Percentiles rank a stretch among this genome's conserved stretches.
Evolutionary conservation across 2,888 invertebrate species (phyloP).

Genomic region (Saturnia pavonia): DNA sequence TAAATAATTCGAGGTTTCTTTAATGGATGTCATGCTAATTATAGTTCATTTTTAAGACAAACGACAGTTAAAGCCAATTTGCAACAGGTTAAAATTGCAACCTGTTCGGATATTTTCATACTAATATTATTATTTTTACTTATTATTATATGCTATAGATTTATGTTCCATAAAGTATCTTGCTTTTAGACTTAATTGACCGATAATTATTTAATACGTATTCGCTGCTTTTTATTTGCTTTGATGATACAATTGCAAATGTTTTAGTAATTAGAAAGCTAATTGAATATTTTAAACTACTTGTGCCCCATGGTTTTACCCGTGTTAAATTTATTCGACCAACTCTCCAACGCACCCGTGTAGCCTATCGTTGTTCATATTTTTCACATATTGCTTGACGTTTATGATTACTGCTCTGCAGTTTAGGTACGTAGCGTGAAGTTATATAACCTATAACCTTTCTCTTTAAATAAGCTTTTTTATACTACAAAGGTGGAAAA

Average conservation of each 20-base stretch:
- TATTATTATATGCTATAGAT: not conserved
- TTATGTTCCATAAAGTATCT: not conserved
- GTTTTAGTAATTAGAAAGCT: too few species aligned
- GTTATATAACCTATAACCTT: too few species aligned
- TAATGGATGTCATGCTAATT: slow-evolving; percentile 11
- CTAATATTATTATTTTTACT: not conserved
- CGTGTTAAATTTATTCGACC: too few species aligned
- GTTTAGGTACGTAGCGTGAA: too few species aligned
- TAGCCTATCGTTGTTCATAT: too few species aligned
- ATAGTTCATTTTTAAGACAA: slow-evolving; percentile 8
- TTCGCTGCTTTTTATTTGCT: not conserved
- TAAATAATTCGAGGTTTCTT: slow-evolving; percentile 7
- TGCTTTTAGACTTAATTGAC: not conserved
- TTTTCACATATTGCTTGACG: too few species aligned
- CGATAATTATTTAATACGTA: not conserved
- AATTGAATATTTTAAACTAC: too few species aligned
- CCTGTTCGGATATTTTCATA: not conserved
- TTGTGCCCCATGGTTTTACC: too few species aligned
- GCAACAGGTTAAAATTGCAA: slow-evolving; percentile 1
- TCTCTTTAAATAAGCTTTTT: too few species aligned
- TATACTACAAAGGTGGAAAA: too few species aligned
- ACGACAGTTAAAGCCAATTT: slow-evolving; percentile 11
- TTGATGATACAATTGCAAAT: not conserved
- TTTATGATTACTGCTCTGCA: too few species aligned
- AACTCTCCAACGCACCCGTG: too few species aligned